These are phyloP conservation scores for Nasonovia ribisnigri DNA, from an alignment of 2,888 invertebrate genomes.

Conservation along the genomic window DNA sequence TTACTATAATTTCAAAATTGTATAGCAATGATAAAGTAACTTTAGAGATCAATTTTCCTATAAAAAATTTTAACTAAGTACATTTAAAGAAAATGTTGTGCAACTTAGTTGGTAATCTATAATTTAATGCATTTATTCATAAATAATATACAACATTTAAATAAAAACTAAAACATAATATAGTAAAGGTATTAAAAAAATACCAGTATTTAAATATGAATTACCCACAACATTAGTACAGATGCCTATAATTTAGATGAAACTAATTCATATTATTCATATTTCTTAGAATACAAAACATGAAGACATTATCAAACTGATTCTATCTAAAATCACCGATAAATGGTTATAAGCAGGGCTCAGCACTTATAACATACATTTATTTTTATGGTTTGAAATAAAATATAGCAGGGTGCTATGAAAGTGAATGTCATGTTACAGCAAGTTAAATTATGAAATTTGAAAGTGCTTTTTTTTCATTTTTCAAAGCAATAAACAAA, in stretches of 20 bases:
- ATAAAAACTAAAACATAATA: neutral
- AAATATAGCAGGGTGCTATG: too few species aligned
- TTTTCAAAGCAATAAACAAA: too few species aligned
- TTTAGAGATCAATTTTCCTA: neutral
- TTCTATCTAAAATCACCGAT: neutral
- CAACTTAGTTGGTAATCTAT: neutral
- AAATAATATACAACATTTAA: neutral
- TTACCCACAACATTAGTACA: neutral
- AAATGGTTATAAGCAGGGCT: neutral
- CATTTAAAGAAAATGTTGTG: neutral
- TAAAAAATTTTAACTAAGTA: too few species aligned
- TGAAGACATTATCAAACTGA: neutral
- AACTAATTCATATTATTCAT: neutral
- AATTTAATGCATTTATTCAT: neutral
- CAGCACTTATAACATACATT: too few species aligned
- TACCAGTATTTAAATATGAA: neutral
- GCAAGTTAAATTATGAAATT: too few species aligned
- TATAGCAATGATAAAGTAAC: neutral
- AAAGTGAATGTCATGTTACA: too few species aligned
- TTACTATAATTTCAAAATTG: neutral
- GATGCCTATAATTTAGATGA: too few species aligned
- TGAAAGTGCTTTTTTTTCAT: too few species aligned
- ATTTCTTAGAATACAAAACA: neutral
- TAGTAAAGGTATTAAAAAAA: neutral
- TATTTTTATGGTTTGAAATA: too few species aligned